Conservation (phyloP, 1,140 invertebrate genomes). For the Eulimnadia texana region DNA sequence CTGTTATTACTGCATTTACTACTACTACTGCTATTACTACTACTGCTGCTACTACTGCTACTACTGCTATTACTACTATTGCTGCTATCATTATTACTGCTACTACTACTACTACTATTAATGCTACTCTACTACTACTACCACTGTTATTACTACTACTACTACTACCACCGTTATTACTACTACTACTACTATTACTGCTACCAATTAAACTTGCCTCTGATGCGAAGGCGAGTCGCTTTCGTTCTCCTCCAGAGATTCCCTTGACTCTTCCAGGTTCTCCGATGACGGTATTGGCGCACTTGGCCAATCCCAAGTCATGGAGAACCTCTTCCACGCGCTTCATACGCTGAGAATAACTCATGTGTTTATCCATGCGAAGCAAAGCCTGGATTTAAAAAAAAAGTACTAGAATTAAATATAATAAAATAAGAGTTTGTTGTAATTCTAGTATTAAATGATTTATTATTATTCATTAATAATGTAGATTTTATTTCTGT, state of each 20-base stretch:
- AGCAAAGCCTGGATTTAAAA: slow-evolving; percentile 54
- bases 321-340: slow-evolving; percentile 79
- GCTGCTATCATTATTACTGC: too few species aligned
- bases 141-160: too few species aligned
- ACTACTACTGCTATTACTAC: too few species aligned
- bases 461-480: too few species aligned
- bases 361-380: slow-evolving; percentile 72
- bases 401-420: slow-evolving; percentile 14
- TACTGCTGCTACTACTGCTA: too few species aligned
- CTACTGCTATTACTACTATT: too few species aligned
- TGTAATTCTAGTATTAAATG: background rate
- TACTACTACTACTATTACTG: too few species aligned
- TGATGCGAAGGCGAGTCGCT: slow-evolving; percentile 85
- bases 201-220: slow-evolving; percentile 45
- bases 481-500: too few species aligned
- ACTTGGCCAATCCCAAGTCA: slow-evolving; percentile 70
- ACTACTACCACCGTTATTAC: too few species aligned
- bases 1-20: too few species aligned
- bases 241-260: slow-evolving; percentile 89
- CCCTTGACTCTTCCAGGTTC: slow-evolving; percentile 72
- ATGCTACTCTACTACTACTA: too few species aligned
- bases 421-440: slow-evolving; percentile 15
- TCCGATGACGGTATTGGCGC: slow-evolving; percentile 75
- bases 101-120: too few species aligned
- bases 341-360: slow-evolving; percentile 54